A percentile compares a stretch with the other conserved stretches of the same genome.
Conservation (phyloP, 1,140 invertebrate species). For the Homarus americanus region DNA sequence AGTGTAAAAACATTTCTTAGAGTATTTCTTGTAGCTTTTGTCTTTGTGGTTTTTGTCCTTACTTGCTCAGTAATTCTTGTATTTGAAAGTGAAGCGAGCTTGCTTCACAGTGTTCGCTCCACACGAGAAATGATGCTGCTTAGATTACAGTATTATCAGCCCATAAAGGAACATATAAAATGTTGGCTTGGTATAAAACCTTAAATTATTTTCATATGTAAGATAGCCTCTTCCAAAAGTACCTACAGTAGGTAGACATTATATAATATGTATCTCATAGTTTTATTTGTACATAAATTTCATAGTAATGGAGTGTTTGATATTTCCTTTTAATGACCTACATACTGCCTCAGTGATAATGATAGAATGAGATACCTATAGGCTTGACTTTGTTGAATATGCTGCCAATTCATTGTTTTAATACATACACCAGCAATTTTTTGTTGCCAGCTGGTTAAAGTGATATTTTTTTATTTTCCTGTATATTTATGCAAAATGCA, state of each 20-base stretch:
- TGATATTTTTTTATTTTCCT: not conserved
- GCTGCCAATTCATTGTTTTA: not conserved
- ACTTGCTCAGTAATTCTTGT: slow-evolving; percentile 63
- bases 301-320: not conserved
- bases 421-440: slow-evolving; percentile 4
- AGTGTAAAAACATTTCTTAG: slow-evolving; percentile 62
- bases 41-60: slow-evolving; percentile 61
- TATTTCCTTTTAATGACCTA: slow-evolving; percentile 3
- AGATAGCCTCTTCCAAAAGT: slow-evolving; percentile 4
- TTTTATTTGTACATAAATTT: slow-evolving; percentile 6
- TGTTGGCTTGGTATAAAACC: slow-evolving; percentile 52
- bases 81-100: slow-evolving; percentile 60
- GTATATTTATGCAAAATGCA: not conserved
- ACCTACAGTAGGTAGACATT: not conserved
- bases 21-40: slow-evolving; percentile 63
- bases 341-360: not conserved
- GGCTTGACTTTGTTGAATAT: slow-evolving; percentile 3
- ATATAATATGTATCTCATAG: slow-evolving; percentile 27
- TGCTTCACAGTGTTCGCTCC: slow-evolving; percentile 53
- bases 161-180: slow-evolving; percentile 53
- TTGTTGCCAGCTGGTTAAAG: slow-evolving; percentile 11
- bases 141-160: slow-evolving; percentile 67
- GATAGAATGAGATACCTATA: slow-evolving; percentile 10
- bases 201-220: slow-evolving; percentile 31
- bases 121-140: slow-evolving; percentile 65